Base-by-base conservation (phyloP, 2,888 invertebrate genomes). In the Synanthedon andrenaeformis region DNA sequence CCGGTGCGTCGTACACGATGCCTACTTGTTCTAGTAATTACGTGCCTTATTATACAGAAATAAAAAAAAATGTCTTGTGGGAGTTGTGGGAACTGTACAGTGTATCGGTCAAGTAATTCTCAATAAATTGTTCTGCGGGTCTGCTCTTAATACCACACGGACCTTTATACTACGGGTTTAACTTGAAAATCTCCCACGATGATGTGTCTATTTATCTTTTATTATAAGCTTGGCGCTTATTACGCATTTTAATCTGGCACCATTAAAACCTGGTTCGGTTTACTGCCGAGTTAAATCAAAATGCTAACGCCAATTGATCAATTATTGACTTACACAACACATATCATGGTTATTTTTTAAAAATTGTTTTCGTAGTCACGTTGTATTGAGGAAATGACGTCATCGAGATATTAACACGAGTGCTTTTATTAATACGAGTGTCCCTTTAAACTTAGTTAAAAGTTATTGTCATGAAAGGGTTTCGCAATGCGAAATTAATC, bases 401-500 rank as follows among this genome's bases (percentile, higher is more conserved):
- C 35, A 35, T 35, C 35, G 28, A 35, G 28, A 23, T 23, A 4
- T 23, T 4, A 23, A 23, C 23, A 1, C n/a, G n/a, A n/a, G n/a
- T n/a, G 23, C 23, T 4, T 45, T 45, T 45, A 14, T 45, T 45
- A 14, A 45, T 45, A 35, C 10, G 35, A 35, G 12, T 13, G 14
- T 45, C 45, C 13, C 2, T 45, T 45, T 45, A 45, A 14, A 45
- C 45, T 13, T 45, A 13, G 5, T 45, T 45, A 45, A 45, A n/a
- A 45, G n/a, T 45, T 2, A 45, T 45, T 45, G 42, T 3, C 19
- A 49, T 52, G 53, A 53, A 35, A 58, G 54, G 52, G 53, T 60
- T 59, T 58, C 56, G 59, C 59, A 61, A 61, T 52, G 56, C 52
- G 55, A 42, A 51, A 45, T 55, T 58, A 56, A 61, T 54, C 55